Evolutionary conservation across 2,113 vertebrate species (phyloP).

Genomic region (Nipponia nippon): DNA sequence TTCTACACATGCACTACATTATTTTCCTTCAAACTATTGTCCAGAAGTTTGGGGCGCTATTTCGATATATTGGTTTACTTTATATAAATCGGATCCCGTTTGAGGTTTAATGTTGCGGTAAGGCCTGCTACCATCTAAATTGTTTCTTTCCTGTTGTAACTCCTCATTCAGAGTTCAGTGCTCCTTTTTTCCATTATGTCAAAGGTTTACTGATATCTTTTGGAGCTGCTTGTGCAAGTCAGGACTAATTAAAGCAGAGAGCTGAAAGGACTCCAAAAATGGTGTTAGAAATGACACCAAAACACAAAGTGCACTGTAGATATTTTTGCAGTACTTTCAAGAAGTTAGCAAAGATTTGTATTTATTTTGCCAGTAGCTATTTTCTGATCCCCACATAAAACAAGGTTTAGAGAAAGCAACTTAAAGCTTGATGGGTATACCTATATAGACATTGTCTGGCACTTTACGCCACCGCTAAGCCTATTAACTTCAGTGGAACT

Average conservation of each 20-base stretch:
- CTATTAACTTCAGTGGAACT: background rate
- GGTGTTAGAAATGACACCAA: background rate
- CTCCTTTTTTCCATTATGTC: constrained; percentile 22
- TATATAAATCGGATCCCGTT: constrained; percentile 22
- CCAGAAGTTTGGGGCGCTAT: background rate
- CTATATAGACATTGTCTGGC: background rate
- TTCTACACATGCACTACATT: background rate
- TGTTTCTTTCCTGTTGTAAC: constrained; percentile 27
- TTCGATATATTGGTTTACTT: constrained; percentile 13
- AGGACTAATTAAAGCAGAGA: constrained; percentile 3
- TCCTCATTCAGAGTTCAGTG: background rate
- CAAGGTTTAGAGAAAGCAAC: background rate
- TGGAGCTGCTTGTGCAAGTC: background rate
- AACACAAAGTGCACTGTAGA: background rate
- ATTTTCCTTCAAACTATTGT: background rate
- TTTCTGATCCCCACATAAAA: background rate
- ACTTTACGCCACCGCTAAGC: background rate
- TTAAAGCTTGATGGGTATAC: background rate
- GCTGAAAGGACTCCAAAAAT: background rate
- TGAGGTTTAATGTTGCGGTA: constrained; percentile 23
- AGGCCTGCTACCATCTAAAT: constrained; percentile 14
- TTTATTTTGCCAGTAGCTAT: background rate
- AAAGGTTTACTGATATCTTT: constrained; percentile 12
- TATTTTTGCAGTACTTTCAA: background rate
- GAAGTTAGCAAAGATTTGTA: background rate